Evolutionary conservation across 2,888 invertebrate genomes (phyloP), one percentile per base, ranked within the genome.

Genomic region (Leucoptera coffeella): DNA sequence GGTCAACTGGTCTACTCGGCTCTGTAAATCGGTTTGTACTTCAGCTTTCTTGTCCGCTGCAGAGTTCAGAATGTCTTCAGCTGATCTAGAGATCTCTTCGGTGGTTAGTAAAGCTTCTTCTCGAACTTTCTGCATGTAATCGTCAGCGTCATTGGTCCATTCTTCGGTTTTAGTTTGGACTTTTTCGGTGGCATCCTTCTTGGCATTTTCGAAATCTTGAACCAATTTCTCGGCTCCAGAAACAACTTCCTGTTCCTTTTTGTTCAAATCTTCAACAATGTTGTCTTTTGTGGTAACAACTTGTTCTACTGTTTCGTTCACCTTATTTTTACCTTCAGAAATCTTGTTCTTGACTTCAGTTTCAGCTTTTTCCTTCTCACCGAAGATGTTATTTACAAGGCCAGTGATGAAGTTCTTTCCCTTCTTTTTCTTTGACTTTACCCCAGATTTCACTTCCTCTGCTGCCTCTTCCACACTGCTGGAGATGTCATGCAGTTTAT

Each of bases 301-400:
- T 35, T 64, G 51, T 19, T 57, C 50, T 14, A 49, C 23, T 15
- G 51, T 35, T 28, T 61, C 47, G 23, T 54, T 54, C n/a, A 53
- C 55, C 2, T 51, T 46, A 29, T 61, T 55, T 31, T 67, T 57
- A 9, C 56, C 49, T 38, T 65, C 59, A 12, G 49, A 36, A 13
- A 57, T 42, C 40, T 64, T 67, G 8, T 38, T 45, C 38, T 60
- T 64, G 1, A 64, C 42, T 32, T 59, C 62, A 30, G 54, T 53
- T 40, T 69, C 67, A 4, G 64, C 37, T 40, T 67, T 67, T 12
- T 69, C 69, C 38, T 67, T 71, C 28, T 64, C 62, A 5, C 65
- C 64, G 28, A 64, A 64, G 17, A 71, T 60, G 29, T 62, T 67
- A 4, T 60, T 56, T 2, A 67, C 64, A 20, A 71, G 38, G 11